These are phyloP conservation scores for Erithacus rubecula DNA, from an alignment of 2,797 vertebrate species.

Conservation along the genomic window DNA sequence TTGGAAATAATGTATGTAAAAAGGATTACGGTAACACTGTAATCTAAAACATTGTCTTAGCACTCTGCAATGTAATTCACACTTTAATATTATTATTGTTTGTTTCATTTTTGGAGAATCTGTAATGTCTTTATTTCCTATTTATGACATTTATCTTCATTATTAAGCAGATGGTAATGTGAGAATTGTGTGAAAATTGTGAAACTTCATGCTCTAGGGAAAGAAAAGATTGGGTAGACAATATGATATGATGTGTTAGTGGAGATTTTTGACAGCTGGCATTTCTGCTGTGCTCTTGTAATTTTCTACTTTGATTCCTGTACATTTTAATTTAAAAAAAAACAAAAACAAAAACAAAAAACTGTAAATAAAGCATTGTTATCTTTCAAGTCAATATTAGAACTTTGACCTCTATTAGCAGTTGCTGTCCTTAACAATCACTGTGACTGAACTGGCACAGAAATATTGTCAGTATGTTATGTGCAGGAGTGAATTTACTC, in stretches of 20 bases:
- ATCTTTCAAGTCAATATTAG: background rate
- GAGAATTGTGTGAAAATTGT: background rate
- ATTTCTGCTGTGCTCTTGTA: background rate
- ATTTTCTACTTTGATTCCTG: background rate
- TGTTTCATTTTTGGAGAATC: background rate
- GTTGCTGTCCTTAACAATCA: background rate
- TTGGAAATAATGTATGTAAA: background rate
- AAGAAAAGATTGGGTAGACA: background rate
- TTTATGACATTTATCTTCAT: background rate
- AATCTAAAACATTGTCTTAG: background rate
- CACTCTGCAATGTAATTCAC: background rate
- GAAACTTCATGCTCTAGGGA: background rate
- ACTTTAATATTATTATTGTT: background rate
- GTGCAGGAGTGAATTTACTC: background rate
- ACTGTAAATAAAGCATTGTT: background rate
- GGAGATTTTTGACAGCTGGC: background rate
- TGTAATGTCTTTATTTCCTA: background rate
- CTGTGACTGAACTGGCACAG: background rate
- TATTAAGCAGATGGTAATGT: background rate
- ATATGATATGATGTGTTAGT: background rate
- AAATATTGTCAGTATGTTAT: background rate
- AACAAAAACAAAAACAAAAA: too few species aligned
- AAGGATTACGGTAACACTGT: background rate
- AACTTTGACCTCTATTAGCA: background rate
- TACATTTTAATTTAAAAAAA: background rate